Base-by-base conservation (phyloP, 2,113 vertebrate species). In the Psittacula cyanocephala region DNA sequence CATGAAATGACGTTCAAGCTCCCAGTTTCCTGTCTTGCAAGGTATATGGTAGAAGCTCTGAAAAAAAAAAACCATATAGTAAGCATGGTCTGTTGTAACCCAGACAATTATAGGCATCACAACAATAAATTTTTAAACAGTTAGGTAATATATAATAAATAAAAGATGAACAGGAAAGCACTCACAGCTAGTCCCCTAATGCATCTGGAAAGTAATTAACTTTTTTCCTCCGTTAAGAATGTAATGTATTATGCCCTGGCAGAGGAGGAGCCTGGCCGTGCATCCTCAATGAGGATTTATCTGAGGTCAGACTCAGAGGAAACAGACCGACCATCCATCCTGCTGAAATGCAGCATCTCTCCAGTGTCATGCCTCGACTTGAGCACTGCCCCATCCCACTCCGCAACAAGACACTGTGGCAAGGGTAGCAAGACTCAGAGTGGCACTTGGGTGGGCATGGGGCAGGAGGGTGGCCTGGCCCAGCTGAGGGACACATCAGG, bases 81-180 rank as follows among this genome's bases (percentile, higher is more conserved):
- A 93, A 93, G 91, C 75, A 9, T 89, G 60, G 86, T 94, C 93
- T 95, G 89, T 70, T 95, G 94, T 89, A 98, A 96, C 81, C 85
- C 91, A 88, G 88, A 77, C 96, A 91, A 96, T 96, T 93, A 96
- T 86, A 92, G 95, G 79, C 85, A 97, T 95, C 94, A 97, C 59
- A 96, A 95, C 88, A 91, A 92, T 98, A 97, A 97, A 98, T 97
- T 98, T 98, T 98, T 98, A 97, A 98, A 97, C 91, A 98, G 95
- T 87, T 96, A 85, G 95, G 76, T 97, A 97, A 96, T 97, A 96
- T 92, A 96, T 97, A 87, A 93, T 98, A 96, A 98, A 98, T 98
- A 97, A 98, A 97, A 97, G 81, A 98, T 98, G 95, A 98, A 94
- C 55, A 92, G 81, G 89, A 95, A 95, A 95, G 90, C 88, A 89